Evolutionary conservation across 2,113 vertebrate genomes (phyloP).

Genomic region (Lanius ludovicianus): DNA sequence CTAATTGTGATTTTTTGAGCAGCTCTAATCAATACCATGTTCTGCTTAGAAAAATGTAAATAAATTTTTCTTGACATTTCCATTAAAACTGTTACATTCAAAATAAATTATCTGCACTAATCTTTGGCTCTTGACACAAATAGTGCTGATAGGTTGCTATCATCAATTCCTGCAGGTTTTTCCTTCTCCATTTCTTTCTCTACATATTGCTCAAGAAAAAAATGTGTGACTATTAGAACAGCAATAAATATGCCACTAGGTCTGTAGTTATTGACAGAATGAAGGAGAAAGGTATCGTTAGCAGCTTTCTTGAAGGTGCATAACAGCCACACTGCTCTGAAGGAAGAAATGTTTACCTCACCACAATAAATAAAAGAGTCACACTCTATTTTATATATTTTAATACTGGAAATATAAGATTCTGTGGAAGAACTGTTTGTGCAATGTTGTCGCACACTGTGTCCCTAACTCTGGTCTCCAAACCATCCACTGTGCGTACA

Average conservation of each 20-base stretch:
- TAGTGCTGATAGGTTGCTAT: not conserved
- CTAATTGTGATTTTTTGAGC: constrained; percentile 7
- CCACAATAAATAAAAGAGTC: not conserved
- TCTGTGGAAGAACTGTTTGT: not conserved
- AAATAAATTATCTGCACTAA: constrained; percentile 6
- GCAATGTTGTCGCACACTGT: not conserved
- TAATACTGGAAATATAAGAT: constrained; percentile 21
- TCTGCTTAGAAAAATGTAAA: constrained; percentile 14
- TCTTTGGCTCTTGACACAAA: constrained; percentile 5
- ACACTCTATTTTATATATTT: not conserved
- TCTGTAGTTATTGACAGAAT: not conserved
- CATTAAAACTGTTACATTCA: constrained; percentile 6
- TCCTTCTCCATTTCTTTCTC: constrained; percentile 24
- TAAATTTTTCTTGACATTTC: constrained; percentile 38
- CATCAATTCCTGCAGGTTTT: constrained; percentile 3
- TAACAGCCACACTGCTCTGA: not conserved
- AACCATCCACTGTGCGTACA: not conserved
- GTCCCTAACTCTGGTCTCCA: not conserved
- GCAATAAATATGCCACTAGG: not conserved
- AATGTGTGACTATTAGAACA: not conserved
- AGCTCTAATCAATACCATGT: not conserved
- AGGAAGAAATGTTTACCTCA: constrained; percentile 43
- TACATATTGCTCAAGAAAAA: not conserved
- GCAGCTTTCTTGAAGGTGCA: not conserved
- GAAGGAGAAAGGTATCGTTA: not conserved